phyloP scores from a whole-genome alignment of 2,113 vertebrate genomes.

The Ivindomyrus marchei region DNA sequence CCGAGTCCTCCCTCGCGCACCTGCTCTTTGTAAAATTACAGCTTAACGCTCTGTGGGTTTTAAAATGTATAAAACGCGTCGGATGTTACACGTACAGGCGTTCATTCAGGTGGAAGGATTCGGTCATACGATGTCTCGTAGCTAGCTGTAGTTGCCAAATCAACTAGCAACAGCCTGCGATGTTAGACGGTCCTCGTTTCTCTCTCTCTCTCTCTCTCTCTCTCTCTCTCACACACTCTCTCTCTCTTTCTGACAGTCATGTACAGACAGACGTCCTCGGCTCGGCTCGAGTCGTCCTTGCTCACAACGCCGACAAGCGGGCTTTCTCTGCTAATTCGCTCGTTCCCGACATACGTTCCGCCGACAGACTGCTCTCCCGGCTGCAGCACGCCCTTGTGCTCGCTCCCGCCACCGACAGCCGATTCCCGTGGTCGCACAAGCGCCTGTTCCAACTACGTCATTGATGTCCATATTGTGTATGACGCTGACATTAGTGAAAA shows the following conservation, averaged over 20 bases:
- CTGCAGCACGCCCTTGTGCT: conserved; percentile 13
- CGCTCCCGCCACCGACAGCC: conserved; percentile 23
- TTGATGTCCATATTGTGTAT: background rate
- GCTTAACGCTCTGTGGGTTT: background rate
- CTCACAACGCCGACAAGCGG: background rate
- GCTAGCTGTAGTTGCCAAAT: background rate
- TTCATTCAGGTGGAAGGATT: background rate
- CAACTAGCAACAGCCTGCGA: background rate
- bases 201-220: background rate
- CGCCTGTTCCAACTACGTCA: background rate
- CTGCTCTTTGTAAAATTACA: conserved; percentile 16
- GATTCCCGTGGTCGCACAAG: conserved; percentile 14
- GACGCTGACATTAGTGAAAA: background rate
- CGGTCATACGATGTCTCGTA: background rate
- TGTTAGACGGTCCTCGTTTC: conserved; percentile 23
- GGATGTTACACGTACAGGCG: background rate
- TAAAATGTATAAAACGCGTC: background rate
- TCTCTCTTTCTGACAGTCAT: background rate
- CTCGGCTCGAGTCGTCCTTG: conserved; percentile 42
- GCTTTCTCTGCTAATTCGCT: background rate
- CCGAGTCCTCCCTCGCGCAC: background rate
- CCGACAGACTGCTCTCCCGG: background rate
- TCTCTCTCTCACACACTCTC: background rate
- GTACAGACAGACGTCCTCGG: background rate
- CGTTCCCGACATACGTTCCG: conserved; percentile 3